Evolutionary conservation across 2,113 vertebrate species (phyloP).

Genomic region (Mobula birostris): DNA sequence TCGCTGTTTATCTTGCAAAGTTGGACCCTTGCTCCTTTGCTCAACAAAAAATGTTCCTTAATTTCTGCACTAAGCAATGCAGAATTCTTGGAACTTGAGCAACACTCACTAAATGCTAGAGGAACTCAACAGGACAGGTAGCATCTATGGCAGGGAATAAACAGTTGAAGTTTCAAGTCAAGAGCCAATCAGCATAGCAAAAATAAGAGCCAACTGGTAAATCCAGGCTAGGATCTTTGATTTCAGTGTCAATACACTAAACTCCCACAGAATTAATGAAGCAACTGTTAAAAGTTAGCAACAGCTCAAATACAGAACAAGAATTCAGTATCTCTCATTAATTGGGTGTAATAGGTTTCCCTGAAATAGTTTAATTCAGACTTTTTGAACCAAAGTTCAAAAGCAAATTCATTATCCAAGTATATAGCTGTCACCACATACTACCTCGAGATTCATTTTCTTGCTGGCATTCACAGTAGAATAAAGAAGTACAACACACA

Average conservation of each 20-base stretch:
- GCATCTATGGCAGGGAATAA: no score
- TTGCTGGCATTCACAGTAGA: no score
- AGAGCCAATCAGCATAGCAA: no score
- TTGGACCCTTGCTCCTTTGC: background rate
- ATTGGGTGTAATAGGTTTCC: background rate
- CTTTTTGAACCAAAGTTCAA: background rate
- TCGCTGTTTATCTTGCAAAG: background rate
- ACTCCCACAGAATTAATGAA: background rate
- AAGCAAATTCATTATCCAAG: no score
- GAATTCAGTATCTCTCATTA: background rate
- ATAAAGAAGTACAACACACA: no score
- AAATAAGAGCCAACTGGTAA: background rate
- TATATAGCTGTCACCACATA: no score
- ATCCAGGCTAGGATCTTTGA: no score
- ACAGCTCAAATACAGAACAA: background rate
- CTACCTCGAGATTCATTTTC: no score
- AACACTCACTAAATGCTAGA: no score
- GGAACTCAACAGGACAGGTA: no score
- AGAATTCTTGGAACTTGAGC: background rate
- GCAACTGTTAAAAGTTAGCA: background rate
- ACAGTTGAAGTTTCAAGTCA: no score
- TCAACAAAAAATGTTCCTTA: background rate
- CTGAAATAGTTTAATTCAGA: background rate
- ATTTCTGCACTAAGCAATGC: background rate
- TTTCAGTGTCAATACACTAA: background rate